phyloP scores from a whole-genome alignment of 2,888 invertebrate species.

The Xanthorhoe spadicearia region DNA sequence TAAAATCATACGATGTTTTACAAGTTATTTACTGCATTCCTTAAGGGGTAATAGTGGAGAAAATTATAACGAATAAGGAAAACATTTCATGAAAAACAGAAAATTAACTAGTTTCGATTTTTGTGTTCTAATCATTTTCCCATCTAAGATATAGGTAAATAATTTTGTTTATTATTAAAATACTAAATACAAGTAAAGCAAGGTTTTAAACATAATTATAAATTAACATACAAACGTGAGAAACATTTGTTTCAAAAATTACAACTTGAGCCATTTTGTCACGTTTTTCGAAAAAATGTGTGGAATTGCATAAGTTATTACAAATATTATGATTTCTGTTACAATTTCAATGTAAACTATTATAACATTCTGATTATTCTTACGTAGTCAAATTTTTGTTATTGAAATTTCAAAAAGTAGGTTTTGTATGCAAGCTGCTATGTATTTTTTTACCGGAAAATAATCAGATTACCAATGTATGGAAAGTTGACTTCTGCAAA shows the following conservation, averaged over 20 bases:
- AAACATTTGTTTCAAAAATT: slow-evolving; percentile 8
- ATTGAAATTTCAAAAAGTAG: no score
- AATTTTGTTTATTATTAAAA: no score
- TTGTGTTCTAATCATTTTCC: no score
- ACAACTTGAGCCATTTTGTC: slow-evolving; percentile 32
- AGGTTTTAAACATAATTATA: neutral
- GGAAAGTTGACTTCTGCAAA: no score
- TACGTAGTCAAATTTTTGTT: slow-evolving; percentile 19
- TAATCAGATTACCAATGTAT: no score
- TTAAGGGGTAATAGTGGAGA: neutral
- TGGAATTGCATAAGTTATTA: slow-evolving; percentile 31
- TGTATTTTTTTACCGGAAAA: no score
- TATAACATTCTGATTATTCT: slow-evolving; percentile 31
- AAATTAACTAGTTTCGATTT: neutral
- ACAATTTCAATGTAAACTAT: slow-evolving; percentile 27
- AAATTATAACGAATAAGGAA: neutral
- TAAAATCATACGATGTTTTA: neutral
- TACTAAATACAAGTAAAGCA: slow-evolving; percentile 1
- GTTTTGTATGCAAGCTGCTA: no score
- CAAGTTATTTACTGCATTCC: neutral
- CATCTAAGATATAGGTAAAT: no score
- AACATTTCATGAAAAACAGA: neutral
- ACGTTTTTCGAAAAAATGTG: slow-evolving; percentile 32
- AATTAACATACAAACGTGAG: slow-evolving; percentile 17
- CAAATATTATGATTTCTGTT: slow-evolving; percentile 24